Evolutionary conservation across 2,113 vertebrate species (phyloP).

Genomic region (Colaptes auratus): DNA sequence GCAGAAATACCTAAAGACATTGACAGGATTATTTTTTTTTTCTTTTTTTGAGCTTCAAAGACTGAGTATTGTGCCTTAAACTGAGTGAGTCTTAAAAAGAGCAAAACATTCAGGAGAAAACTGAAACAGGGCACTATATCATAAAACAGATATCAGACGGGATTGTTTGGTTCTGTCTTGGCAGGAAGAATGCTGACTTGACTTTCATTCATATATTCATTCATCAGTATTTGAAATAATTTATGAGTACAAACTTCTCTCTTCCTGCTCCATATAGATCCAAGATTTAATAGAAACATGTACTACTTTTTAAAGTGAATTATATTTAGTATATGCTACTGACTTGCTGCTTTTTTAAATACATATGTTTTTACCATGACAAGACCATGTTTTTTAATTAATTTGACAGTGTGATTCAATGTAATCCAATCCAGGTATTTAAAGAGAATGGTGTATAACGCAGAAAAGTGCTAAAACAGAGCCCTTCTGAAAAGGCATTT

Average conservation of each 20-base stretch:
- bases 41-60: background rate
- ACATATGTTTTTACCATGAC: constrained; percentile 36
- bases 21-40: background rate
- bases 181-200: background rate
- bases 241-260: background rate
- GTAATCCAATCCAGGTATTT: constrained; percentile 65
- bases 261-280: background rate
- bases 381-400: constrained; percentile 57
- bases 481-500: constrained; percentile 60
- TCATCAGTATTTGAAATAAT: background rate
- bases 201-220: background rate
- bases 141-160: background rate
- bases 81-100: background rate
- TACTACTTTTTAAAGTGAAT: constrained; percentile 8
- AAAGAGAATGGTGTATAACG: constrained; percentile 40
- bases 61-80: background rate
- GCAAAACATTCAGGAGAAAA: background rate
- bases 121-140: background rate
- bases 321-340: constrained; percentile 20
- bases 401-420: constrained; percentile 56
- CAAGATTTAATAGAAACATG: background rate
- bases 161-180: background rate
- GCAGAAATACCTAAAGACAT: background rate
- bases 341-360: constrained; percentile 46
- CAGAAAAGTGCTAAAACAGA: constrained; percentile 74